These are phyloP conservation scores for Rhaphigaster nebulosa DNA, from an alignment of 2,888 invertebrate genomes.

Conservation along the genomic window DNA sequence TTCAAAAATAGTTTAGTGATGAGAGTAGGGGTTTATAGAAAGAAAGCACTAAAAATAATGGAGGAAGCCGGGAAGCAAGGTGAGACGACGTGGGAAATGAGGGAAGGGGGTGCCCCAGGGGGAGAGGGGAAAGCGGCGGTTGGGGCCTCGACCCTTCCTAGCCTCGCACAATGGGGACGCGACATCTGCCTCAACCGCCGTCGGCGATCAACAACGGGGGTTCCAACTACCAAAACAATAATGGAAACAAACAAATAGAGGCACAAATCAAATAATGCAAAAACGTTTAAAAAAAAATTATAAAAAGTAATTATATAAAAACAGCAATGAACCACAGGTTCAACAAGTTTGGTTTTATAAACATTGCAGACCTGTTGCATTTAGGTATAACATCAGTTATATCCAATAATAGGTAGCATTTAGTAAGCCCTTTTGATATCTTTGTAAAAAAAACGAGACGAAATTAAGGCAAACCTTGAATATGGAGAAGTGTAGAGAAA, in stretches of 20 bases:
- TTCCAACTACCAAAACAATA: background rate
- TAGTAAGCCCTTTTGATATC: background rate
- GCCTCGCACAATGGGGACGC: constrained; percentile 66
- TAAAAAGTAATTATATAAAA: background rate
- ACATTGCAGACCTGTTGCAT: constrained; percentile 45
- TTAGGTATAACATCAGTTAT: background rate
- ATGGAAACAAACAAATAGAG: background rate
- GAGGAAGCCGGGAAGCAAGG: constrained; percentile 60
- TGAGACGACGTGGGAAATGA: constrained; percentile 55
- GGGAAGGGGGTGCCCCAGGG: background rate
- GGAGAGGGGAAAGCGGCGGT: constrained; percentile 69
- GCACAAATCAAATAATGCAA: background rate
- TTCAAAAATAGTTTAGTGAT: constrained; percentile 27
- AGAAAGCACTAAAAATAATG: constrained; percentile 62
- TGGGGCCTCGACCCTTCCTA: constrained; percentile 70
- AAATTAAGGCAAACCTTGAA: background rate
- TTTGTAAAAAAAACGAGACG: background rate
- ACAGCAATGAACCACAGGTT: background rate
- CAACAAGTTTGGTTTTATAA: background rate
- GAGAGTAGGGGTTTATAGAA: constrained; percentile 43
- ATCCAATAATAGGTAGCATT: background rate
- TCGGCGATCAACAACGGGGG: too few species aligned
- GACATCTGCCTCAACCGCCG: constrained; percentile 22
- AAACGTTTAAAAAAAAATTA: background rate
- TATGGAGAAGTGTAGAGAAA: background rate